Base-by-base conservation (phyloP, 2,888 invertebrate species). In the Disparrhopalites patrizii region DNA sequence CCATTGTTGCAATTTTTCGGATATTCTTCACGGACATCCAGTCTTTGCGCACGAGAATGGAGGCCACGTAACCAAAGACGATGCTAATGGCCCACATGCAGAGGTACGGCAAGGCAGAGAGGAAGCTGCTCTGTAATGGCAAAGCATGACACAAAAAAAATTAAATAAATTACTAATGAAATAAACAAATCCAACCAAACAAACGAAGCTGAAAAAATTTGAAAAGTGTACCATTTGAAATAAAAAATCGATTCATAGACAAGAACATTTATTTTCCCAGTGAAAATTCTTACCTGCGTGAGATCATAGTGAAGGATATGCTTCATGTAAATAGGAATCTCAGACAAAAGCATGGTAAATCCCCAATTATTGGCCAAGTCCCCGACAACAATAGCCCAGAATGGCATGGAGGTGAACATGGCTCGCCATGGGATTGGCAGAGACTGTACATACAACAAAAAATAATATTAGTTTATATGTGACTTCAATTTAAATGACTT, bases 321-420 rank as follows among this genome's bases (percentile, higher is more conserved):
- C 75, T 86, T 86, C 90, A 91, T 90, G 73, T 91, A 91, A 0
- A 89, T 87, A 8, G 90, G 90, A 68, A 91, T 78, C 77, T 91
- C 90, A 0, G 89, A 90, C 5, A 91, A 82, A 76, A 89, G 87
- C 62, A 90, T 91, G 80, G 91, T 91, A 81, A 91, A 91, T 23
- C 89, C 87, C 90, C 90, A 91, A 0, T 88, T 83, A 76, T 89
- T 88, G 18, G 90, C 90, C 73, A 90, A 7, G 20, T 63, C 63
- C 4, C 90, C 90, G 52, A 91, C 83, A 13, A 90, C 81, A 70
- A 91, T 90, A 7, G 91, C 91, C 90, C 90, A 91, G 69, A 91
- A 80, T 0, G 91, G 91, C 10, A 87, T 79, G 58, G 89, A 90
- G 0, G 85, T 88, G 23, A 88, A 77, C 76, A 91, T 84, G 66